These are phyloP conservation scores for Gibbula magus DNA, from an alignment of 2,888 invertebrate species.

Conservation along the genomic window DNA sequence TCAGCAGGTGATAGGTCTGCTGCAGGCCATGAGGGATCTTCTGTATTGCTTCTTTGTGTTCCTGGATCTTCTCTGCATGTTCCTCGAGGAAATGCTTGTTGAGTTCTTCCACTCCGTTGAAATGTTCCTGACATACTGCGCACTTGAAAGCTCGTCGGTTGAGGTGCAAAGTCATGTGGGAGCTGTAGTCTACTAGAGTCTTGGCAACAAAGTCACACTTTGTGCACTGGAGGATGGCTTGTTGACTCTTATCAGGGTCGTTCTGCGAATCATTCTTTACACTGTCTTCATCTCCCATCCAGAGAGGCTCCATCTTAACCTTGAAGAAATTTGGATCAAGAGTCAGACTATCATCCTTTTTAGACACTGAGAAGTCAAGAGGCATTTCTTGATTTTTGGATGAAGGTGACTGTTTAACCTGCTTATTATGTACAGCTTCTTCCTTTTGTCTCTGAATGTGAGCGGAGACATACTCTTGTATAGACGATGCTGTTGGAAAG, in stretches of 20 bases:
- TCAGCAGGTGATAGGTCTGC: conserved; percentile 67
- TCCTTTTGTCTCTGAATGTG: conserved; percentile 5
- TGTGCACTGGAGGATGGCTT: conserved; percentile 57
- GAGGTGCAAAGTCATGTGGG: conserved; percentile 67
- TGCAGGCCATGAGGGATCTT: conserved; percentile 68
- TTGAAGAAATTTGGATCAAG: conserved; percentile 26
- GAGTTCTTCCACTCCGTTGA: conserved; percentile 68
- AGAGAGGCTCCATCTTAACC: conserved; percentile 45
- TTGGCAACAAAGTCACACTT: conserved; percentile 66
- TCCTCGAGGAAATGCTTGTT: conserved; percentile 70
- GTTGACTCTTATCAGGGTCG: conserved; percentile 31
- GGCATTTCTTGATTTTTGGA: conserved; percentile 42
- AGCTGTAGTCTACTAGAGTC: conserved; percentile 64
- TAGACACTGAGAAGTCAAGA: conserved; percentile 51
- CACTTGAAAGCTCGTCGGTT: conserved; percentile 68
- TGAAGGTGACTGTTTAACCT: background rate
- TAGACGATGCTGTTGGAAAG: conserved; percentile 31
- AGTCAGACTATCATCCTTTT: conserved; percentile 37
- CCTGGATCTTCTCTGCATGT: conserved; percentile 66
- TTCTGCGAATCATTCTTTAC: conserved; percentile 26
- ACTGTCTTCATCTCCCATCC: conserved; percentile 39
- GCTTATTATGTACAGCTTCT: background rate
- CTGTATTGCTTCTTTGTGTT: conserved; percentile 67
- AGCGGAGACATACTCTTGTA: conserved; percentile 5
- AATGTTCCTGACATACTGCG: conserved; percentile 70